Percentiles rank a stretch among this genome's conserved stretches.
These are phyloP conservation scores for Megalops atlanticus DNA, from an alignment of 2,113 vertebrate genomes.

Conservation along the genomic window DNA sequence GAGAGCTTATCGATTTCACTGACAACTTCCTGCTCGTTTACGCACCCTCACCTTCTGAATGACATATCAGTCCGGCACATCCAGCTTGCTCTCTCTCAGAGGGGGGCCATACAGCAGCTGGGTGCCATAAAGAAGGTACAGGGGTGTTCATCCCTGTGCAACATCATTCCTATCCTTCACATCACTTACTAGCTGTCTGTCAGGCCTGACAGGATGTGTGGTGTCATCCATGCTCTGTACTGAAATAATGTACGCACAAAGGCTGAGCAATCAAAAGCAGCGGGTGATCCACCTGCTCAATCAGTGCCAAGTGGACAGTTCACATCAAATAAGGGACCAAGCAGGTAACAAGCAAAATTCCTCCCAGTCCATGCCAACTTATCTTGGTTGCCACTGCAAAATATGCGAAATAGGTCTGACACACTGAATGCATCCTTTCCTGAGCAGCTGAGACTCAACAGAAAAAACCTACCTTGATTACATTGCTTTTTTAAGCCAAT, in stretches of 20 bases:
- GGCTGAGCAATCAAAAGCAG: background rate
- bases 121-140: no score
- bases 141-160: no score
- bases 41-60: background rate
- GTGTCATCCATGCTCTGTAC: background rate
- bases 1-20: slow-evolving; percentile 21
- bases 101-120: no score
- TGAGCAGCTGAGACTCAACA: no score
- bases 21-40: slow-evolving; percentile 6
- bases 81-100: slow-evolving; percentile 3
- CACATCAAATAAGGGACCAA: background rate
- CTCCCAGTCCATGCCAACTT: background rate
- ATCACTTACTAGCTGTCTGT: background rate
- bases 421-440: no score
- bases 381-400: no score
- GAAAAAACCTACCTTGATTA: no score
- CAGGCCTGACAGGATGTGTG: background rate
- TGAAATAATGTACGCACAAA: background rate
- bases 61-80: no score
- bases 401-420: no score
- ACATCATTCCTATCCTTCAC: background rate
- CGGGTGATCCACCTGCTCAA: background rate
- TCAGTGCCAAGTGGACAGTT: background rate
- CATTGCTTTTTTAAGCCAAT: no score
- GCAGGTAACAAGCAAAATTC: background rate